Base-by-base conservation (phyloP, 1,140 invertebrate species). In the Hesperophylax magnus region DNA sequence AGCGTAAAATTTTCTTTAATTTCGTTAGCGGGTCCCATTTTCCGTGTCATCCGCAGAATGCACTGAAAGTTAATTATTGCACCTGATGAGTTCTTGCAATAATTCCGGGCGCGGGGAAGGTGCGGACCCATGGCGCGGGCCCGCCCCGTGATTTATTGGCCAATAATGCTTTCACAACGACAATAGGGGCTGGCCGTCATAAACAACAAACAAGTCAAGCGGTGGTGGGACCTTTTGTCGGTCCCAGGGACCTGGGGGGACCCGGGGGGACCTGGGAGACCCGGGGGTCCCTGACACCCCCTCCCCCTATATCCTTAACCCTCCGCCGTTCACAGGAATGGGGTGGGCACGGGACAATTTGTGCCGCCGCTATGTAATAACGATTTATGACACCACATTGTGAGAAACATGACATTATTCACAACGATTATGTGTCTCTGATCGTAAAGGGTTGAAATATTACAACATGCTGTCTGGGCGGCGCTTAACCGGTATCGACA, bases 201-300 rank as follows among this genome's bases (percentile, higher is more conserved):
- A 83, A 83, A 83, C 82, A 83, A 83, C 82, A 83, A 83, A 83
- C 82, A 79, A 83, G 82, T 83, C 82, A 79, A 79, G 79, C 76
- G 78, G 79, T 74, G 82, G 78, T 71, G 31, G 77, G 54, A 60
- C 52, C 56, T 75, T 72, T 77, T 77, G 75, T 77, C 34, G 34
- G 61, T 18, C 24, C 56, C 56, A n/a, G 9, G 27, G 61, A 14
- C 11, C 60, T 34, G 34, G 34, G 34, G 34, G 34, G 34, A 34
- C 34, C 34, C 7, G 34, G 39, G 39, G 39, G 39, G 39, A 14
- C 39, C 39, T 14, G 39, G 9, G 39, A 14, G 39, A 47, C 39
- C 39, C 11, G 39, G 39, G 39, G 11, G 39, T 14, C 11, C 34
- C 39, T 14, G 39, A 9, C 9, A 47, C 39, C 77, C 60, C 17